phyloP scores from a whole-genome alignment of 2,797 vertebrate genomes.

The Notolepis coatsorum region DNA sequence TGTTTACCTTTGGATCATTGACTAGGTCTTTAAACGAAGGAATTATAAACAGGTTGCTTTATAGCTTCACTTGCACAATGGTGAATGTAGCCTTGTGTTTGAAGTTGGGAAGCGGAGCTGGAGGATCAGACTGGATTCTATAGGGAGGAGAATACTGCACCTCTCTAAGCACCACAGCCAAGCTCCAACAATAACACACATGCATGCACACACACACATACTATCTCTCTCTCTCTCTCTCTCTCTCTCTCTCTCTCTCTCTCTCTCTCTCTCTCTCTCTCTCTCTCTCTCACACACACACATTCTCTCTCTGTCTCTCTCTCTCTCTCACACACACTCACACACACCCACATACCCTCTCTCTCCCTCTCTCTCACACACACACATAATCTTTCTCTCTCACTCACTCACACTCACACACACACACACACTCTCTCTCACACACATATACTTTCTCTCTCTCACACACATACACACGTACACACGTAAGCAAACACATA shows the following conservation, averaged over 20 bases:
- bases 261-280: background rate
- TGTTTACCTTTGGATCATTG: no score
- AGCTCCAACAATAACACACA: conserved; percentile 64
- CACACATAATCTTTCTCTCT: background rate
- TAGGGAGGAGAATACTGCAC: conserved; percentile 49
- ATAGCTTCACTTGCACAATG: conserved; percentile 42
- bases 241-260: no score
- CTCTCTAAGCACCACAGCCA: conserved; percentile 62
- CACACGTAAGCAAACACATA: background rate
- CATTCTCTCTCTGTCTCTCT: background rate
- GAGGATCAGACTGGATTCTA: conserved; percentile 47
- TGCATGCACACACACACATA: conserved; percentile 3
- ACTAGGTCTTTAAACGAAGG: no score
- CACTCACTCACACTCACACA: conserved; percentile 11
- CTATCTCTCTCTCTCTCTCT: background rate
- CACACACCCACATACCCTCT: background rate
- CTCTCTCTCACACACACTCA: background rate
- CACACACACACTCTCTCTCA: conserved; percentile 1
- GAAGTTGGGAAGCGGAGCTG: conserved; percentile 52
- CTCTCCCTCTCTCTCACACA: background rate
- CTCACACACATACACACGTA: background rate
- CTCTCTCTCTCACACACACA: background rate
- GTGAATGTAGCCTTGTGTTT: conserved; percentile 27
- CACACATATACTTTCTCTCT: conserved; percentile 22
- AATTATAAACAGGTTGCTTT: conserved; percentile 56